phyloP scores from a whole-genome alignment of 2,797 vertebrate genomes.

The Megaceryle alcyon region DNA sequence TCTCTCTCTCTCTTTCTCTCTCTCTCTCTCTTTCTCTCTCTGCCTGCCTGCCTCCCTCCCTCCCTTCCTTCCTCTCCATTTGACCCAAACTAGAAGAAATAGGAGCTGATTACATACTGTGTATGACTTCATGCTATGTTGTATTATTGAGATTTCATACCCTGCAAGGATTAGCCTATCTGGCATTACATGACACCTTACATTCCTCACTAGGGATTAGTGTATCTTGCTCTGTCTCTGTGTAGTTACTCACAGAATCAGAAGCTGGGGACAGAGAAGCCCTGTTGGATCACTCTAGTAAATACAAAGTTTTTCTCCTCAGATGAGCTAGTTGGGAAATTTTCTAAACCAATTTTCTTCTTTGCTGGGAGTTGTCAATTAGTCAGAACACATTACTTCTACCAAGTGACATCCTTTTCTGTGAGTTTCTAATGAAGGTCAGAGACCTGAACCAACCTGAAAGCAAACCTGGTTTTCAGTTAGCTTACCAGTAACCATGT shows the following conservation, averaged over 20 bases:
- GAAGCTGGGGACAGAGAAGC: background rate
- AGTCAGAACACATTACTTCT: background rate
- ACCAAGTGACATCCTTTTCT: background rate
- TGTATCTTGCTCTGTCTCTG: background rate
- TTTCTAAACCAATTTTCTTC: background rate
- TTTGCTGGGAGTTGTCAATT: background rate
- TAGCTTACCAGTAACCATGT: background rate
- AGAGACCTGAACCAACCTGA: background rate
- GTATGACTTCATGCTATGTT: slow-evolving; percentile 1
- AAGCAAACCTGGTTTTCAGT: background rate
- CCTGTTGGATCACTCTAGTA: background rate
- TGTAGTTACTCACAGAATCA: background rate
- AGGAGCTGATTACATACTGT: background rate
- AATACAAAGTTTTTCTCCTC: background rate
- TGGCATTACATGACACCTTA: background rate
- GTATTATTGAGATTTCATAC: slow-evolving; percentile 13
- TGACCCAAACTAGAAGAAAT: background rate
- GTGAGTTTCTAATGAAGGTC: background rate
- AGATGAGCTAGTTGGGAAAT: background rate
- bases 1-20: no score
- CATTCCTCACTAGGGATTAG: background rate
- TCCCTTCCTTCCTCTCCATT: no score
- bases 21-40: no score
- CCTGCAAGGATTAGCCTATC: background rate
- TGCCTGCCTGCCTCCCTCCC: no score